phyloP scores from a whole-genome alignment of 1,140 invertebrate species.

The Diachasmimorpha longicaudata region DNA sequence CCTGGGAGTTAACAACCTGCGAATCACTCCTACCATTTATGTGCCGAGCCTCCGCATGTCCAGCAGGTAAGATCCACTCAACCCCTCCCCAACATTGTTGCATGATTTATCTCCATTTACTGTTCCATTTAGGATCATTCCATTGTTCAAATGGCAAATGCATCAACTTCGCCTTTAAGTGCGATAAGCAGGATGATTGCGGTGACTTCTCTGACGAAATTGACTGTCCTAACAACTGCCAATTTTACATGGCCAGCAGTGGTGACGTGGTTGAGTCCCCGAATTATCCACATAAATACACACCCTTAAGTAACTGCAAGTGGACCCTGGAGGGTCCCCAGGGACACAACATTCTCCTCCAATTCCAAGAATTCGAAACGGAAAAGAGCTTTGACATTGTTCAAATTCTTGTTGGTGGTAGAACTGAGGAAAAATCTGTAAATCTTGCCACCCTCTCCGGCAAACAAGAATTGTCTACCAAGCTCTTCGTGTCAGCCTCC shows the following conservation, averaged over 20 bases:
- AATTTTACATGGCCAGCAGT: conserved; percentile 91
- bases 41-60: conserved; percentile 90
- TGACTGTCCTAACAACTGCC: conserved; percentile 85
- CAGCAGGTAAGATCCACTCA: conserved; percentile 72
- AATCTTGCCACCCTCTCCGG: conserved; percentile 91
- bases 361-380: conserved; percentile 97
- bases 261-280: conserved; percentile 95
- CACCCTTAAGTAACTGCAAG: conserved; percentile 88
- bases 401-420: conserved; percentile 91
- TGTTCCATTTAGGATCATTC: conserved; percentile 71
- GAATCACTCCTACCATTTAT: conserved; percentile 93
- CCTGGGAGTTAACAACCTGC: conserved; percentile 92
- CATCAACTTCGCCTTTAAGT: conserved; percentile 87
- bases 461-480: conserved; percentile 80
- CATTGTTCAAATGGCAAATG: conserved; percentile 93
- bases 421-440: conserved; percentile 92
- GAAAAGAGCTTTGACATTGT: conserved; percentile 96
- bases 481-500: conserved; percentile 89
- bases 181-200: conserved; percentile 92
- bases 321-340: conserved; percentile 97
- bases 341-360: conserved; percentile 90
- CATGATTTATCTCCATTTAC: neutral
- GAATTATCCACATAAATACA: conserved; percentile 93
- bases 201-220: conserved; percentile 91
- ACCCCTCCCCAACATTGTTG: neutral